Percentiles rank a stretch among this genome's conserved stretches.
These are phyloP conservation scores for Caenorhabditis panamensis DNA, from an alignment of 2,888 invertebrate species.

Conservation along the genomic window DNA sequence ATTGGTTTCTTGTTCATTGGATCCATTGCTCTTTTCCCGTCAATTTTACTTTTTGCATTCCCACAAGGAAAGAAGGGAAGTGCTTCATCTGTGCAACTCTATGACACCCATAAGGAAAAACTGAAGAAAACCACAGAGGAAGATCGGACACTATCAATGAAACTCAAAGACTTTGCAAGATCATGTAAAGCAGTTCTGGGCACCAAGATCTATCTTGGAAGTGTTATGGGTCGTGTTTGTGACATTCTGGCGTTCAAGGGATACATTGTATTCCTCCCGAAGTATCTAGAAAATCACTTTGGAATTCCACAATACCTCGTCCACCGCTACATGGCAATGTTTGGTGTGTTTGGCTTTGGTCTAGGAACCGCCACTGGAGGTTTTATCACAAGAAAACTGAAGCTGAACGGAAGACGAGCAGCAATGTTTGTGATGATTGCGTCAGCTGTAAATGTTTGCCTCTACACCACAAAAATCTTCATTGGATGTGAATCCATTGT, in stretches of 20 bases:
- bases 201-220: conserved; percentile 75
- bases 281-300: conserved; percentile 81
- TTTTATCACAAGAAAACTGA: conserved; percentile 71
- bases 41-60: conserved; percentile 81
- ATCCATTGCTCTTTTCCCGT: conserved; percentile 69
- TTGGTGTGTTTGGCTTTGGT: conserved; percentile 81
- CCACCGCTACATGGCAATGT: conserved; percentile 79
- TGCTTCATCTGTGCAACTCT: conserved; percentile 45
- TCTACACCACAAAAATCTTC: conserved; percentile 77
- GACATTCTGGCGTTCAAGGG: conserved; percentile 81
- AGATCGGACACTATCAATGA: conserved; percentile 45
- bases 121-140: conserved; percentile 37
- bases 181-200: conserved; percentile 73
- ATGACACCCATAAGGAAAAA: conserved; percentile 55
- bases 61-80: conserved; percentile 73
- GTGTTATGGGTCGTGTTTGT: conserved; percentile 78
- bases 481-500: conserved; percentile 79
- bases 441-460: conserved; percentile 72
- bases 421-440: conserved; percentile 75
- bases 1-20: conserved; percentile 81
- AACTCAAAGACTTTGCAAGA: conserved; percentile 65
- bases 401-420: conserved; percentile 67
- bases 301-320: conserved; percentile 80
- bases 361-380: conserved; percentile 76
- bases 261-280: conserved; percentile 80